Evolutionary conservation across 2,797 vertebrate genomes (phyloP), one percentile per base, ranked within the genome.

Genomic region (Mormyrops boulengeri): DNA sequence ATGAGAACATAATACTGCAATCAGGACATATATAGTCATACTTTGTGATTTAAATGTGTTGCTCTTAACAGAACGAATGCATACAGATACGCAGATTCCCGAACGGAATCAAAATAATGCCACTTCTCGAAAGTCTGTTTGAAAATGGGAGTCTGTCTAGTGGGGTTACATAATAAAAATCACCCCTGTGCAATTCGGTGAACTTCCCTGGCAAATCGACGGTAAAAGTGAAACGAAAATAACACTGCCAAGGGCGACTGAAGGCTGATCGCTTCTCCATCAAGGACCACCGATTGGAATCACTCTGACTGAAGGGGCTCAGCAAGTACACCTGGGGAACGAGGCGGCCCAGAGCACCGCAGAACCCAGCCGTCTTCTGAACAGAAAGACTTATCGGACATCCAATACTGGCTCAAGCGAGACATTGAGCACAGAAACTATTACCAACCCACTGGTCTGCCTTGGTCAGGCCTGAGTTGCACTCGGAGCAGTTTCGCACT

Each of bases 101-200:
- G 93, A 96, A 98, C 91, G 96, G 97, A 98, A 99, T 98, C 97
- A 97, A 97, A 96, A 95, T 95, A 96, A 96, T 96, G 97, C 97
- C 95, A 96, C 97, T 97, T 97, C 96, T 96, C 94, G 93, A 95
- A 96, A 94, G 95, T 96, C 95, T 93, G 94, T 95, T 95, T 94
- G 77, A 85, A 85, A 94, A 94, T 93, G 94, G 95, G 94, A 92
- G 92, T 93, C 95, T 92, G 88, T 90, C 88, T 91, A 94, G 93
- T 93, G 93, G 93, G 94, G 93, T 69, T 93, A 92, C 69, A 0
- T 91, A 88, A 87, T 69, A 50, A 47, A 49, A 84, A 44, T 84
- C 77, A 44, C 77, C 66, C 53, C 47, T 82, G 82, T 66, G 57
- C 52, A 53, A 73, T 90, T 22, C n/a, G 17, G 49, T 38, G 22